Conservation (phyloP, 1,140 invertebrate genomes). For the Drosophila nebulosa region DNA sequence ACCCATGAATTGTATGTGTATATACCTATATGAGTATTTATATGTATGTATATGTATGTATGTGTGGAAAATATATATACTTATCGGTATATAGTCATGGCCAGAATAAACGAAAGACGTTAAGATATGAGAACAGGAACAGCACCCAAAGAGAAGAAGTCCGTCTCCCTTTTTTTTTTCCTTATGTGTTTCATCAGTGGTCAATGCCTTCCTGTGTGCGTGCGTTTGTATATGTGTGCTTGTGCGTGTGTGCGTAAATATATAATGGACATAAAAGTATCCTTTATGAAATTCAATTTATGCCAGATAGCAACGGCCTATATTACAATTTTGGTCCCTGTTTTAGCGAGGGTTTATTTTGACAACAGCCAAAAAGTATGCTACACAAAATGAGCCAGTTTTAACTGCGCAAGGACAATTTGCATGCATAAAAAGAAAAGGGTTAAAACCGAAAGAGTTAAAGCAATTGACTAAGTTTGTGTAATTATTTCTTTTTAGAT, state of each 20-base stretch:
- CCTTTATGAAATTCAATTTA: conserved; percentile 61
- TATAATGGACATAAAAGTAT: conserved; percentile 46
- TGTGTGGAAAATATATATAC: conserved; percentile 27
- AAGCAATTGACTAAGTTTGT: too few relatives aligned
- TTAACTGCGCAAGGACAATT: background rate
- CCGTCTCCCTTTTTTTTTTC: background rate
- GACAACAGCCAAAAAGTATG: background rate
- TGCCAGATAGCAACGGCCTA: conserved; percentile 32
- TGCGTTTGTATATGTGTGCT: background rate
- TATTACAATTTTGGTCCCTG: background rate
- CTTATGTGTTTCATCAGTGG: conserved; percentile 9
- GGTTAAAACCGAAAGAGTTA: too few relatives aligned
- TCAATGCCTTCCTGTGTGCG: conserved; percentile 2
- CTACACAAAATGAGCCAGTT: background rate
- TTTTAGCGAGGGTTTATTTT: conserved; percentile 16
- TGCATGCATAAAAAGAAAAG: too few relatives aligned
- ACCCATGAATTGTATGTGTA: background rate
- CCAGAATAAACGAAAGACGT: conserved; percentile 47
- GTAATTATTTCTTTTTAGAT: too few relatives aligned
- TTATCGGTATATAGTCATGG: conserved; percentile 13
- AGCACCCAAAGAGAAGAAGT: conserved; percentile 21
- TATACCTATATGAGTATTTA: background rate
- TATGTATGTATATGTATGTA: conserved; percentile 9
- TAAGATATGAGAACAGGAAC: conserved; percentile 57
- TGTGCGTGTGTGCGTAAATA: conserved; percentile 29